Conservation (phyloP, 1,140 invertebrate species). For the Acromyrmex charruanus region DNA sequence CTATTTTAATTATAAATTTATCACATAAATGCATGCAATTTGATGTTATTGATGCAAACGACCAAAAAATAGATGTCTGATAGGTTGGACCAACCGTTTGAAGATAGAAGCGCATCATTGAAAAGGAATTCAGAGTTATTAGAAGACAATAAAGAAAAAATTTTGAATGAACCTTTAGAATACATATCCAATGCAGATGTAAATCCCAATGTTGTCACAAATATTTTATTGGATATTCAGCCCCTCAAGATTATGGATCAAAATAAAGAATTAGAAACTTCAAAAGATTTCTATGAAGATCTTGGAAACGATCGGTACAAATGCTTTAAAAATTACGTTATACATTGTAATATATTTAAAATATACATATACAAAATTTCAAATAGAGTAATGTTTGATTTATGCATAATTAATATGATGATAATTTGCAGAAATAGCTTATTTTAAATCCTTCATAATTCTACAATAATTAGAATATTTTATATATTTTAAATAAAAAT, state of each 20-base stretch:
- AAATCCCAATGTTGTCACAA: constrained; percentile 41
- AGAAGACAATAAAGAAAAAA: constrained; percentile 3
- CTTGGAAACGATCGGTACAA: constrained; percentile 35
- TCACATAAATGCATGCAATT: not conserved
- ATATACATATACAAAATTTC: not conserved
- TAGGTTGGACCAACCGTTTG: constrained; percentile 12
- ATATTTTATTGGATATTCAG: constrained; percentile 47
- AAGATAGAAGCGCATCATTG: not conserved
- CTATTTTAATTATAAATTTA: not conserved
- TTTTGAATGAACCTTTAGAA: constrained; percentile 22
- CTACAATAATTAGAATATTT: not conserved
- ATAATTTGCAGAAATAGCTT: not conserved
- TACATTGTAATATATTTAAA: not conserved
- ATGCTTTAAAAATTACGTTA: not conserved
- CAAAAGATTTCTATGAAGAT: constrained; percentile 34
- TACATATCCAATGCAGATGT: constrained; percentile 24
- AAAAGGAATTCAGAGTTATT: constrained; percentile 13
- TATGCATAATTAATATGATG: not conserved
- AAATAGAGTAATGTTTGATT: not conserved
- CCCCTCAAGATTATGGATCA: constrained; percentile 39
- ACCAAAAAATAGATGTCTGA: constrained; percentile 49
- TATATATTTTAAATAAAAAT: not conserved
- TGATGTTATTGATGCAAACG: not conserved
- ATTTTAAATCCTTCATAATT: not conserved
- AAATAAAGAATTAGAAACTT: not conserved